phyloP scores from a whole-genome alignment of 2,797 vertebrate genomes.

The Arremon brunneinucha region DNA sequence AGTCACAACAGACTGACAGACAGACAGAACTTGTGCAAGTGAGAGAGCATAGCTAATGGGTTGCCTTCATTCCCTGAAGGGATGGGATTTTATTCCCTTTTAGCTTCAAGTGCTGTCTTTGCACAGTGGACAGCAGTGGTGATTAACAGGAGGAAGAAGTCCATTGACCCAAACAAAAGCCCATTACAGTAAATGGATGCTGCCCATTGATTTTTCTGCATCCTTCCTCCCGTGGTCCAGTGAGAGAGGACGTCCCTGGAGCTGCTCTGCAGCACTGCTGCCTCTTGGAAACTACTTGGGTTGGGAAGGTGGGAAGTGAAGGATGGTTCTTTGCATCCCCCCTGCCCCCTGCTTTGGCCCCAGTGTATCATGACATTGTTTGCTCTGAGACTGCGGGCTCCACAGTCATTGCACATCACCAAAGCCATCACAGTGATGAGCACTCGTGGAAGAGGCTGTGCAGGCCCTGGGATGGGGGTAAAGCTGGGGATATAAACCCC shows the following conservation, averaged over 20 bases:
- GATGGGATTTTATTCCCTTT: neutral
- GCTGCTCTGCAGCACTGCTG: neutral
- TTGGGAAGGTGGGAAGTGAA: neutral
- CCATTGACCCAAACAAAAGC: slow-evolving; percentile 24
- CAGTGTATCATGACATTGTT: fast-evolving
- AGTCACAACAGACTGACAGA: neutral
- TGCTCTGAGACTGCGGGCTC: neutral
- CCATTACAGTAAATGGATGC: slow-evolving; percentile 25
- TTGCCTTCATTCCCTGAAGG: neutral
- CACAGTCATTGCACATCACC: too few species aligned
- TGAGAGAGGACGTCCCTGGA: fast-evolving
- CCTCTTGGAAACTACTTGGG: neutral
- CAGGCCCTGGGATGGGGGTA: fast-evolving
- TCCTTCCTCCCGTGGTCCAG: neutral
- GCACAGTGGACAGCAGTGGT: neutral
- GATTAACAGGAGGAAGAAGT: slow-evolving; percentile 17
- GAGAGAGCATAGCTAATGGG: neutral
- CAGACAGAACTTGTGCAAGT: neutral
- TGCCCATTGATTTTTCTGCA: neutral
- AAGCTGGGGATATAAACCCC: neutral
- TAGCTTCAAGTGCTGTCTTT: neutral
- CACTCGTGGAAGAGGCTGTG: neutral
- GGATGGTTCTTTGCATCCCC: neutral
- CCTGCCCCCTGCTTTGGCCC: neutral
- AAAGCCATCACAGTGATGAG: neutral